phyloP scores from a whole-genome alignment of 2,888 invertebrate species.

The Cyclophora punctaria region DNA sequence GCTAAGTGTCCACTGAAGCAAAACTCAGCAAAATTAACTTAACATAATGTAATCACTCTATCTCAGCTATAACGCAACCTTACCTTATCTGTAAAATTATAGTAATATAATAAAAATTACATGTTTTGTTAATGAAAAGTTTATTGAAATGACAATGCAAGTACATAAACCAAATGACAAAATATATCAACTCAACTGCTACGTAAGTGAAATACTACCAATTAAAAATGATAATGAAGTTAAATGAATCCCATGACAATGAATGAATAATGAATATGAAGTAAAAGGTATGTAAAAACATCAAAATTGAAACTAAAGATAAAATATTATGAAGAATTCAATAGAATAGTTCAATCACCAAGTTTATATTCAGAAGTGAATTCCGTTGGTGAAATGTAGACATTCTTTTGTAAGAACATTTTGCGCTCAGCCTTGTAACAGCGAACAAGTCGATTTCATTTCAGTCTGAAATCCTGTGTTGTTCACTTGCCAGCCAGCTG shows the following conservation, averaged over 20 bases:
- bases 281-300: slow-evolving; percentile 1
- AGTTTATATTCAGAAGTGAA: slow-evolving; percentile 2
- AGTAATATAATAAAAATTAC: slow-evolving; percentile 6
- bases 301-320: slow-evolving; percentile 2
- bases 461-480: neutral
- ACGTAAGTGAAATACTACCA: slow-evolving; percentile 13
- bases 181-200: slow-evolving; percentile 9
- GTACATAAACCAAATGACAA: slow-evolving; percentile 7
- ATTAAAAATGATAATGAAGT: slow-evolving; percentile 15
- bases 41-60: no score
- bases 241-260: slow-evolving; percentile 7
- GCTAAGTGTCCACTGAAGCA: no score
- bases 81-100: no score
- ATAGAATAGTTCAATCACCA: slow-evolving; percentile 2
- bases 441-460: slow-evolving; percentile 8
- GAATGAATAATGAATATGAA: slow-evolving; percentile 3
- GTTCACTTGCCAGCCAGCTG: slow-evolving; percentile 5
- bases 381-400: slow-evolving; percentile 5
- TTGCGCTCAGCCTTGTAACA: slow-evolving; percentile 13
- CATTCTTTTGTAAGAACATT: slow-evolving; percentile 4
- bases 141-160: slow-evolving; percentile 18
- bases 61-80: no score
- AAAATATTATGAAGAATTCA: slow-evolving; percentile 4
- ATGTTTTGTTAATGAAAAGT: slow-evolving; percentile 12
- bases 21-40: no score